Percentiles rank a stretch among this genome's conserved stretches.
phyloP scores from a whole-genome alignment of 2,888 invertebrate genomes.

The Itoplectis maculator region DNA sequence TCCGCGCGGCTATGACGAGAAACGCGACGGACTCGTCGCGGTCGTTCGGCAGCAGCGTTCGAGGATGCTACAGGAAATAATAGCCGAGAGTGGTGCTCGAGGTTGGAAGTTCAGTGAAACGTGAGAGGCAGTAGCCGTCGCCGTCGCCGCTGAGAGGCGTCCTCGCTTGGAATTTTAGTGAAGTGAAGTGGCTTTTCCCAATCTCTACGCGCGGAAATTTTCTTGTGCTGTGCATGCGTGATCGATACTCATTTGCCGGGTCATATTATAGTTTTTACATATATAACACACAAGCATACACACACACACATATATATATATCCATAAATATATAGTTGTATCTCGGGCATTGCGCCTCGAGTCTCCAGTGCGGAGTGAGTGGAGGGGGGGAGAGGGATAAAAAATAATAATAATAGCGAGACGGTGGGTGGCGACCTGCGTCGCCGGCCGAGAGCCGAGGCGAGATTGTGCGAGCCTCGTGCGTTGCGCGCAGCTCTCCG shows the following conservation, averaged over 20 bases:
- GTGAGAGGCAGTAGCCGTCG: constrained; percentile 10
- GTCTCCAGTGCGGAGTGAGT: neutral
- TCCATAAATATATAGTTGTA: constrained; percentile 14
- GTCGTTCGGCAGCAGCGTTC: constrained; percentile 44
- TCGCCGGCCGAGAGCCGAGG: constrained; percentile 55
- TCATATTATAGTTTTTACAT: constrained; percentile 9
- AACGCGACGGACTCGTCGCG: constrained; percentile 43
- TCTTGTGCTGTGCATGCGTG: constrained; percentile 16
- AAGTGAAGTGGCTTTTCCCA: constrained; percentile 18
- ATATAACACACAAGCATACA: constrained; percentile 14
- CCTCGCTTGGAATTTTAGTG: constrained; percentile 15
- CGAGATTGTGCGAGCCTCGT: neutral
- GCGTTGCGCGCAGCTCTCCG: too few relatives aligned
- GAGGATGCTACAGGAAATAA: constrained; percentile 57
- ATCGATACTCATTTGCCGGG: constrained; percentile 1
- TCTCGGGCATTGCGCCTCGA: constrained; percentile 25
- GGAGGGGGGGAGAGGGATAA: constrained; percentile 3
- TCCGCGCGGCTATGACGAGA: constrained; percentile 66
- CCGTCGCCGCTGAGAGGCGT: neutral
- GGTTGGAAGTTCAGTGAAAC: neutral
- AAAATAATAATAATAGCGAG: constrained; percentile 21
- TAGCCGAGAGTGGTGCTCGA: constrained; percentile 34
- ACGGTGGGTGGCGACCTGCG: constrained; percentile 28
- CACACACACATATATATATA: constrained; percentile 10
- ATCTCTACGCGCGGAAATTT: constrained; percentile 2